Conservation (phyloP, 2,888 invertebrate species). For the Acanthosoma haemorrhoidale region DNA sequence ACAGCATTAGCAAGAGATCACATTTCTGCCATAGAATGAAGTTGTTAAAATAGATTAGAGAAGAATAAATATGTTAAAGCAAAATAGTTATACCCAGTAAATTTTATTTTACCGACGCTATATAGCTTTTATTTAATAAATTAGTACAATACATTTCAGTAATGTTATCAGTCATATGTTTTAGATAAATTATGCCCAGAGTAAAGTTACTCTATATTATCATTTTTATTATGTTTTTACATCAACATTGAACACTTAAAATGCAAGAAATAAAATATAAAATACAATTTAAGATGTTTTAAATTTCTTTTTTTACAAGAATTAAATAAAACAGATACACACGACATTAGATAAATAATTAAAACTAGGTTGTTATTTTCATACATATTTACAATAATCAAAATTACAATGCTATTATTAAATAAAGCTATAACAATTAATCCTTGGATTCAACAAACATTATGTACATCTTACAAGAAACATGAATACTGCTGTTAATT, state of each 20-base stretch:
- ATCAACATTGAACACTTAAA: background rate
- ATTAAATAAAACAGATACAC: background rate
- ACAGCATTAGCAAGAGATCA: too few relatives aligned
- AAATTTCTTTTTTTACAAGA: background rate
- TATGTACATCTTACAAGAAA: constrained; percentile 12
- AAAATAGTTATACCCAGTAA: too few relatives aligned
- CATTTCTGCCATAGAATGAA: too few relatives aligned
- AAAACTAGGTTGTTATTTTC: background rate
- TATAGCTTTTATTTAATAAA: background rate
- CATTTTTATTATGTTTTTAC: background rate
- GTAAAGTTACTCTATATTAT: background rate
- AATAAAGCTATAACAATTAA: constrained; percentile 22
- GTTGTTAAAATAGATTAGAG: too few relatives aligned
- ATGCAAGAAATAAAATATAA: background rate
- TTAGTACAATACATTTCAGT: constrained; percentile 1
- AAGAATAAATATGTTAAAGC: too few relatives aligned
- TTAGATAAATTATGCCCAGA: background rate
- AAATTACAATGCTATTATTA: background rate
- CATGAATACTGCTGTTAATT: constrained; percentile 13
- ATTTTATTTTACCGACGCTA: background rate
- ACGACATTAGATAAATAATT: background rate
- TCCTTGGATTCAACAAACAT: background rate
- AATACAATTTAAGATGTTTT: too few relatives aligned
- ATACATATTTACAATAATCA: constrained; percentile 22
- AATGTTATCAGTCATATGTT: constrained; percentile 8